Evolutionary conservation across 2,888 invertebrate genomes (phyloP).

Genomic region (Phaedon cochleariae): DNA sequence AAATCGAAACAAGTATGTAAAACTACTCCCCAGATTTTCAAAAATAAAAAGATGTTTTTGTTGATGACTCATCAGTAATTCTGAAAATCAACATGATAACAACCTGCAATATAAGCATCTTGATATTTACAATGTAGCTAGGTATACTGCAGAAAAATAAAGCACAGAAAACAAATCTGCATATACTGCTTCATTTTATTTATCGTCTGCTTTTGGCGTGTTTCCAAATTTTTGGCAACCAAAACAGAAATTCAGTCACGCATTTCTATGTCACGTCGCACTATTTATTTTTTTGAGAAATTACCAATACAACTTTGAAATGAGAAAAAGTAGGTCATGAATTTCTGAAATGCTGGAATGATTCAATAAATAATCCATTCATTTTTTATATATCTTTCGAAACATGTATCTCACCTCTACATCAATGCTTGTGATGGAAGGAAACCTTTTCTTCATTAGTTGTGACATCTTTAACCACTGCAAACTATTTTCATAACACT

Average conservation of each 20-base stretch:
- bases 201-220: background rate
- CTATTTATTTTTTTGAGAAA: background rate
- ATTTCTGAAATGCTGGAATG: too few relatives aligned
- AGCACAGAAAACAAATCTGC: background rate
- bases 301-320: background rate
- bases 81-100: too few relatives aligned
- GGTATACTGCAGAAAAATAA: background rate
- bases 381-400: too few relatives aligned
- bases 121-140: too few relatives aligned
- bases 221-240: constrained; percentile 6
- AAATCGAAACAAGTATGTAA: too few relatives aligned
- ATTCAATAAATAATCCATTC: too few relatives aligned
- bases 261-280: too few relatives aligned
- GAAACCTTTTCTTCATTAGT: constrained; percentile 64
- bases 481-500: background rate
- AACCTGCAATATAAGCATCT: too few relatives aligned
- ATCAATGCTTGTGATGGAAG: constrained; percentile 65
- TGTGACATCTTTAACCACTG: constrained; percentile 47
- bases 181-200: background rate
- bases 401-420: constrained; percentile 59
- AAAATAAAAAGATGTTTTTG: too few relatives aligned
- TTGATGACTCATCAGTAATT: too few relatives aligned
- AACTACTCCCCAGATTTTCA: too few relatives aligned
- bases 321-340: background rate
- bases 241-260: background rate